Evolutionary conservation across 2,797 vertebrate species (phyloP).

Genomic region (Karalla daura): DNA sequence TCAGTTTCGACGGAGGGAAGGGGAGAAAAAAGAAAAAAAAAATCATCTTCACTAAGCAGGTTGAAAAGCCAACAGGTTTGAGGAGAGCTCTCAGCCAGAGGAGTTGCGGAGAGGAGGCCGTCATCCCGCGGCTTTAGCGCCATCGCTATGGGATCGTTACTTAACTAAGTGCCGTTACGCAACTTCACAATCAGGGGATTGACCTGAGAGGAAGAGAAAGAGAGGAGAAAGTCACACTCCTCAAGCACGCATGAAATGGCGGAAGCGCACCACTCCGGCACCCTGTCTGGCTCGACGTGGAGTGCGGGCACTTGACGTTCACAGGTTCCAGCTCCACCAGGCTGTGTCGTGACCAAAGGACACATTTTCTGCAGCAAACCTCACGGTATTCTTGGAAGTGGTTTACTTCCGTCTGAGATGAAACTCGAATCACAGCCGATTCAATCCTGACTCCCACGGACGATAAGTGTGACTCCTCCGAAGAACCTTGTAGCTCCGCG

Average conservation of each 20-base stretch:
- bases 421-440: neutral
- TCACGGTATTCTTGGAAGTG: conserved; percentile 16
- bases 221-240: conserved; percentile 42
- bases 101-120: conserved; percentile 62
- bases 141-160: conserved; percentile 54
- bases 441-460: neutral
- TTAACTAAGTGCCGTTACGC: conserved; percentile 69
- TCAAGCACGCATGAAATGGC: conserved; percentile 11
- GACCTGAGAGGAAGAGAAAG: conserved; percentile 53
- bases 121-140: conserved; percentile 58
- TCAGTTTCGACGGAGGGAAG: conserved; percentile 38
- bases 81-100: conserved; percentile 59
- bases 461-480: neutral
- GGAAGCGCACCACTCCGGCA: conserved; percentile 40
- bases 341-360: conserved; percentile 24
- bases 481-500: too few species aligned
- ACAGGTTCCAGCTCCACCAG: conserved; percentile 46
- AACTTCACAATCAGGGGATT: conserved; percentile 70
- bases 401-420: conserved; percentile 2
- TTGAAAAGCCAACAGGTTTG: conserved; percentile 73
- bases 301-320: conserved; percentile 25
- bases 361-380: conserved; percentile 25
- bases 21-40: conserved; percentile 2
- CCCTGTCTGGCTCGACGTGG: conserved; percentile 40
- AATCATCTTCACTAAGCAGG: conserved; percentile 33